These are phyloP conservation scores for Melitaea athalia DNA, from an alignment of 2,888 invertebrate genomes.

Conservation along the genomic window DNA sequence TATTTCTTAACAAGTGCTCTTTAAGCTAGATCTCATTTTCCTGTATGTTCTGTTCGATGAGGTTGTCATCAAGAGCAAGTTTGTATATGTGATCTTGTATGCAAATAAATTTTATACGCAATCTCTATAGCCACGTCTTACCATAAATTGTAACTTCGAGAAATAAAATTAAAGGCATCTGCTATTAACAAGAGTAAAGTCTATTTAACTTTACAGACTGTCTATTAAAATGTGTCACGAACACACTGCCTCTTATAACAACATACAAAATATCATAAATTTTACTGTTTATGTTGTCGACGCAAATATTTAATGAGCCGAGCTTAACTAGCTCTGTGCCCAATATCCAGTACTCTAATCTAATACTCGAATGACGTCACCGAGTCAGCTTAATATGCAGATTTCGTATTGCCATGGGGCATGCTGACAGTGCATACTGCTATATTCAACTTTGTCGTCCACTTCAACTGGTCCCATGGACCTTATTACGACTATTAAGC, in stretches of 20 bases:
- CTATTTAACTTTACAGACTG: background rate
- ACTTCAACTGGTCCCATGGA: conserved; percentile 23
- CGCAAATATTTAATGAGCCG: conserved; percentile 25
- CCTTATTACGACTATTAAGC: conserved; percentile 22
- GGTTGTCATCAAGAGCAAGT: background rate
- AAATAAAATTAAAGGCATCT: background rate
- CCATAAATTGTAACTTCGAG: background rate
- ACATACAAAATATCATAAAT: conserved; percentile 16
- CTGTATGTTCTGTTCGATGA: no score
- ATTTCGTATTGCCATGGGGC: conserved; percentile 30
- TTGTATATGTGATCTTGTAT: no score
- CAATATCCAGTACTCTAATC: conserved; percentile 32
- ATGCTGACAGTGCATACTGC: conserved; percentile 25
- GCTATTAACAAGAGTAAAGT: background rate
- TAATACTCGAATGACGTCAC: conserved; percentile 32
- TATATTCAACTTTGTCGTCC: conserved; percentile 27
- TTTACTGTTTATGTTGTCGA: conserved; percentile 13
- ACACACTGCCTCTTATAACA: background rate
- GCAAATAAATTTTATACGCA: no score
- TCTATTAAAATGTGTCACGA: background rate
- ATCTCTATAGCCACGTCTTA: background rate
- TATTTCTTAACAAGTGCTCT: no score
- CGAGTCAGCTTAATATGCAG: conserved; percentile 33
- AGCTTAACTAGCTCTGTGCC: conserved; percentile 25
- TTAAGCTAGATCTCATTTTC: no score